Percentiles rank a stretch among this genome's conserved stretches.
Conservation (phyloP, 2,113 vertebrate species). For the Agapornis roseicollis region DNA sequence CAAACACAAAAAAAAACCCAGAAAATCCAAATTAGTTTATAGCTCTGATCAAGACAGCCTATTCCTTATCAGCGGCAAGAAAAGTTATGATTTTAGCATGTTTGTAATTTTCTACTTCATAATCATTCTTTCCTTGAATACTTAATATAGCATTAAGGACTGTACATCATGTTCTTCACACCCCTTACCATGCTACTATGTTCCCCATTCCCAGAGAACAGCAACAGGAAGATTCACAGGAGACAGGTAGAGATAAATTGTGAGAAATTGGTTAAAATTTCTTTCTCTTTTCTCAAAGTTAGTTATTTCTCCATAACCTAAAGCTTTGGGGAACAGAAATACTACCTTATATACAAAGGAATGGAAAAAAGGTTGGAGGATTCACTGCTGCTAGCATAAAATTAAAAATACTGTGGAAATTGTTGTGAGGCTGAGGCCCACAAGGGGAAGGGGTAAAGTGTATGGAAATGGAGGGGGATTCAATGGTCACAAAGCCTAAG, state of each 20-base stretch:
- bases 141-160: background rate
- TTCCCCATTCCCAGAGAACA: background rate
- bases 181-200: background rate
- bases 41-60: background rate
- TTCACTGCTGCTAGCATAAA: background rate
- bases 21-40: background rate
- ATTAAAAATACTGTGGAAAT: background rate
- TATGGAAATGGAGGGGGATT: background rate
- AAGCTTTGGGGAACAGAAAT: background rate
- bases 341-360: background rate
- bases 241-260: background rate
- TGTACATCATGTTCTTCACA: background rate
- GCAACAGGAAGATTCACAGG: background rate
- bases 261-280: no score
- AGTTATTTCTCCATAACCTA: background rate
- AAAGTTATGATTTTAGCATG: background rate
- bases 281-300: background rate
- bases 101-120: background rate
- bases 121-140: background rate
- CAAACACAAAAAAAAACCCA: background rate
- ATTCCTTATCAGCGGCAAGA: background rate
- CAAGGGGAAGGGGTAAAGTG: rapidly evolving
- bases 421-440: background rate
- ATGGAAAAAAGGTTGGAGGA: background rate
- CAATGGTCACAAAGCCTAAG: background rate